Evolutionary conservation across 2,888 invertebrate genomes (phyloP), one percentile per base, ranked within the genome.

Genomic region (Pristionchus arcanus): DNA sequence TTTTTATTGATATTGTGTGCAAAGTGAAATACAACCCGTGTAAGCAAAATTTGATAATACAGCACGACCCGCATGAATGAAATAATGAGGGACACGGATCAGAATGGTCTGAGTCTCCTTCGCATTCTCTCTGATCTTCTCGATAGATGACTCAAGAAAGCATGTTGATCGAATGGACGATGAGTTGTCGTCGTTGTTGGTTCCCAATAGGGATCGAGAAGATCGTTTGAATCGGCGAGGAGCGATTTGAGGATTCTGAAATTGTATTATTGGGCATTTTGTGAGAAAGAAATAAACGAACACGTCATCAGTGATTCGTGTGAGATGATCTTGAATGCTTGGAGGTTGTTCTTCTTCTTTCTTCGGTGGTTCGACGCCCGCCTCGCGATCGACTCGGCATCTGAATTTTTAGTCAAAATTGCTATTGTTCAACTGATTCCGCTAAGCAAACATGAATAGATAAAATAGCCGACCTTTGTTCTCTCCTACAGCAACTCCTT

Each of bases 381-480:
- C 86, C 9, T 66, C 86, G 0, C 86, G 37, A 66, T 86, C 86
- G 0, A 86, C 86, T 21, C 86, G 86, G 16, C 77, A 77, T 21
- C 77, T 77, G n/a, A 37, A 74, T 74, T 68, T 28, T 31, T 31
- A 28, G 7, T 68, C 3, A 9, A 68, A 63, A 5, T 49, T 1
- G 42, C 9, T 49, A 9, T 1, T 49, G 13, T 1, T 49, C 11
- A 9, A 49, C 42, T 49, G 42, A 49, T 49, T 49, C 42, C 42
- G 9, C 4, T 11, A 49, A 49, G 9, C 42, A 49, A 13, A 49
- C 9, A 59, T 25, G 25, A 21, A 21, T 5, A 4, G 21, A 68
- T 13, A 28, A 28, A 68, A 28, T 15, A 28, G 25, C 34, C 4
- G 37, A 86, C 66, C 86, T 31, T 42, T 86, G 63, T 28, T 86